These are phyloP conservation scores for Neosalanx taihuensis DNA, from an alignment of 2,797 vertebrate genomes.

Conservation along the genomic window DNA sequence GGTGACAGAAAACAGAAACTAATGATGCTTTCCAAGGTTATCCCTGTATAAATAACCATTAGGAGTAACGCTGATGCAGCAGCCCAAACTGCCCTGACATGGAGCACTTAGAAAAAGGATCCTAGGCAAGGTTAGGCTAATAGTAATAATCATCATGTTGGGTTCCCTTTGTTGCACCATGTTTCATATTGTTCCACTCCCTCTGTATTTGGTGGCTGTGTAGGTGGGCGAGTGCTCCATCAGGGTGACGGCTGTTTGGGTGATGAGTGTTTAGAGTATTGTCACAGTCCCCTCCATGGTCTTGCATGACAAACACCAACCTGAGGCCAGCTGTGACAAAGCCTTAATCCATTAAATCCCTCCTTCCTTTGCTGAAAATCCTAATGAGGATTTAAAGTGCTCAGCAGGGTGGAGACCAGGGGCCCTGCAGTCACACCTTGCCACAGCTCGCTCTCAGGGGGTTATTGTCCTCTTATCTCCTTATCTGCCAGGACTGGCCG, in stretches of 20 bases:
- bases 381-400: slow-evolving; percentile 77
- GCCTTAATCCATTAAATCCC: slow-evolving; percentile 76
- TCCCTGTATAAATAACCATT: slow-evolving; percentile 63
- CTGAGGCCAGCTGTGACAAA: slow-evolving; percentile 76
- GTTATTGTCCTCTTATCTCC: slow-evolving; percentile 73
- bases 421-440: slow-evolving; percentile 71
- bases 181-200: slow-evolving; percentile 39
- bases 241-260: neutral
- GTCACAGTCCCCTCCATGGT: slow-evolving; percentile 55
- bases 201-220: slow-evolving; percentile 33
- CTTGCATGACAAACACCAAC: slow-evolving; percentile 79
- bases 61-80: slow-evolving; percentile 54
- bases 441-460: slow-evolving; percentile 66
- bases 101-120: slow-evolving; percentile 31
- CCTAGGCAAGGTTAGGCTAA: slow-evolving; percentile 43
- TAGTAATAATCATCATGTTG: slow-evolving; percentile 17
- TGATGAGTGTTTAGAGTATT: slow-evolving; percentile 41
- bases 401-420: slow-evolving; percentile 69
- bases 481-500: slow-evolving; percentile 72
- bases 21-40: slow-evolving; percentile 68
- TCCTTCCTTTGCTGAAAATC: slow-evolving; percentile 73
- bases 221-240: slow-evolving; percentile 28
- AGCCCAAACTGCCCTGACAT: slow-evolving; percentile 36
- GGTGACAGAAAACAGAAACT: slow-evolving; percentile 61
- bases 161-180: slow-evolving; percentile 39